Conservation (phyloP, 2,888 invertebrate species). For the Spisula subtruncata region DNA sequence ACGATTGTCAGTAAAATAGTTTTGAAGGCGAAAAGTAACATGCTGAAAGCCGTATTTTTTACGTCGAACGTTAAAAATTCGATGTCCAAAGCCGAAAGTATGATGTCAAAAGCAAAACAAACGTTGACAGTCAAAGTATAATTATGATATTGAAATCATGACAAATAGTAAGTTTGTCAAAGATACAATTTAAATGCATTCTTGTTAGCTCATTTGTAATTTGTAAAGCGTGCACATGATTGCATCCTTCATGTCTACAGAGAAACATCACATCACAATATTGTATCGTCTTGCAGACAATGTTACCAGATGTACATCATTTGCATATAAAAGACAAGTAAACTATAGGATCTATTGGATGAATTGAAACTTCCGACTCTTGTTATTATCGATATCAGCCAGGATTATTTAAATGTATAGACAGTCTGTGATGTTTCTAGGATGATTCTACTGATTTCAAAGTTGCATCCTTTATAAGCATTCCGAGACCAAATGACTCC, state of each 20-base stretch:
- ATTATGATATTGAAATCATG: too few species aligned
- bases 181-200: not conserved
- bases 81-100: too few species aligned
- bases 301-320: not conserved
- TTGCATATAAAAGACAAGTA: conserved; percentile 18
- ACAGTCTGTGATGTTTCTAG: not conserved
- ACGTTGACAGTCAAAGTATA: too few species aligned
- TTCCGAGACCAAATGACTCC: not conserved
- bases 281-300: not conserved
- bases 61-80: too few species aligned
- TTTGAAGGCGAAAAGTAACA: too few species aligned
- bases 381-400: not conserved
- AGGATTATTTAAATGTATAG: not conserved
- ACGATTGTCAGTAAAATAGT: too few species aligned
- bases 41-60: too few species aligned
- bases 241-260: not conserved
- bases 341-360: conserved; percentile 7
- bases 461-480: not conserved
- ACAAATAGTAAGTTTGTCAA: too few species aligned
- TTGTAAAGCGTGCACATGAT: conserved; percentile 4
- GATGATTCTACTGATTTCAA: not conserved
- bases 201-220: not conserved
- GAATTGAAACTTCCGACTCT: not conserved
- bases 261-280: not conserved
- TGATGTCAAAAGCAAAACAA: too few species aligned